Percentiles rank a stretch among this genome's conserved stretches.
These are phyloP conservation scores for Muscidifurax raptorellus DNA, from an alignment of 1,140 invertebrate genomes.

Conservation along the genomic window DNA sequence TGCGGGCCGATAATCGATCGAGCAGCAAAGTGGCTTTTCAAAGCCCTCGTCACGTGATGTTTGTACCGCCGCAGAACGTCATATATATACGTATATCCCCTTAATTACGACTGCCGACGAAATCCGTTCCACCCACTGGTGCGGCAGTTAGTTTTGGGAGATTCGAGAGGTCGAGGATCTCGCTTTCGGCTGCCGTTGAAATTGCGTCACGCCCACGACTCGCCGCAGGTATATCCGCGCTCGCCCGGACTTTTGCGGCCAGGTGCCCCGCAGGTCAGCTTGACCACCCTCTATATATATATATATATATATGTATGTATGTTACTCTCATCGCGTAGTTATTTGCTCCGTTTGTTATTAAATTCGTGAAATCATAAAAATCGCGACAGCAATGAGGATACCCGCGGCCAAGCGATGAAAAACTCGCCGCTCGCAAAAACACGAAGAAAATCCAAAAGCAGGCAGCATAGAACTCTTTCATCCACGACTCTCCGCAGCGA, in stretches of 20 bases:
- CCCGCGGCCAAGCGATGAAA: too few relatives aligned
- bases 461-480: too few relatives aligned
- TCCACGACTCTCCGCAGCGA: too few relatives aligned
- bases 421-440: too few relatives aligned
- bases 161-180: not conserved
- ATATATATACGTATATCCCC: not conserved
- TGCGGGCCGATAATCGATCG: not conserved
- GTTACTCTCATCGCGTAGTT: too few relatives aligned
- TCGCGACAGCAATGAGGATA: too few relatives aligned
- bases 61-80: not conserved
- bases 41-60: not conserved
- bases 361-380: too few relatives aligned
- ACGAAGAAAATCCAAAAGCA: too few relatives aligned
- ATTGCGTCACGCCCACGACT: slow-evolving; percentile 27
- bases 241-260: not conserved
- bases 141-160: not conserved
- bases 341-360: too few relatives aligned
- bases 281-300: not conserved
- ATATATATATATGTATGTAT: too few relatives aligned
- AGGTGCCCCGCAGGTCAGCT: slow-evolving; percentile 15
- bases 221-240: not conserved
- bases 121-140: not conserved
- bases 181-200: not conserved
- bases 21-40: not conserved
- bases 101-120: not conserved